Evolutionary conservation across 2,113 vertebrate genomes (phyloP).

Genomic region (Catharus minimus): DNA sequence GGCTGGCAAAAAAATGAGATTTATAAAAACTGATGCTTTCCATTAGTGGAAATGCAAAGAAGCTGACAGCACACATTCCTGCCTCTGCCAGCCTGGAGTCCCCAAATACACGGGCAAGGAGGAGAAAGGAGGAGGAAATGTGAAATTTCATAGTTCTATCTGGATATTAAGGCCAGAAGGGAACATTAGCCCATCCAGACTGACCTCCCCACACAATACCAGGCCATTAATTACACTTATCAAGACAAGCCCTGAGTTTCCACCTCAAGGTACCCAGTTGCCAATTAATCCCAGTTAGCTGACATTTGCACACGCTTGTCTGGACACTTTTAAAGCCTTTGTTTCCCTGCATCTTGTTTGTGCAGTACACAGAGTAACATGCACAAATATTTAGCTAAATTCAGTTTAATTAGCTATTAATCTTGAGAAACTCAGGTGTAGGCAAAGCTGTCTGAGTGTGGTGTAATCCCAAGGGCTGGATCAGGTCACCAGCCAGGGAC

Average conservation of each 20-base stretch:
- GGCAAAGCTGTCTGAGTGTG: not conserved
- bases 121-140: conserved; percentile 46
- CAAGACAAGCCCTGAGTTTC: conserved; percentile 35
- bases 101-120: conserved; percentile 47
- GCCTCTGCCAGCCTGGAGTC: conserved; percentile 66
- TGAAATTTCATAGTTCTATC: conserved; percentile 39
- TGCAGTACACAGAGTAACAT: not conserved
- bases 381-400: not conserved
- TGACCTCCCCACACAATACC: conserved; percentile 32
- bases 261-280: conserved; percentile 50
- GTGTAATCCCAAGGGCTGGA: fast-evolving
- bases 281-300: conserved; percentile 51
- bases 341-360: not conserved
- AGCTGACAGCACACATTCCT: conserved; percentile 57
- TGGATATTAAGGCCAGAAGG: conserved; percentile 32
- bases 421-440: not conserved
- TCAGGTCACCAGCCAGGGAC: not conserved
- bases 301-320: conserved; percentile 28
- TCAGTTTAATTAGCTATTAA: conserved; percentile 29
- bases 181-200: conserved; percentile 20
- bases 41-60: conserved; percentile 63
- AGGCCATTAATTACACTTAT: conserved; percentile 58
- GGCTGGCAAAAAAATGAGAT: conserved; percentile 42
- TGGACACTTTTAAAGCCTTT: conserved; percentile 34
- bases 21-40: conserved; percentile 62